Conservation (phyloP, 2,888 invertebrate species). For the Leptodirus hochenwartii region DNA sequence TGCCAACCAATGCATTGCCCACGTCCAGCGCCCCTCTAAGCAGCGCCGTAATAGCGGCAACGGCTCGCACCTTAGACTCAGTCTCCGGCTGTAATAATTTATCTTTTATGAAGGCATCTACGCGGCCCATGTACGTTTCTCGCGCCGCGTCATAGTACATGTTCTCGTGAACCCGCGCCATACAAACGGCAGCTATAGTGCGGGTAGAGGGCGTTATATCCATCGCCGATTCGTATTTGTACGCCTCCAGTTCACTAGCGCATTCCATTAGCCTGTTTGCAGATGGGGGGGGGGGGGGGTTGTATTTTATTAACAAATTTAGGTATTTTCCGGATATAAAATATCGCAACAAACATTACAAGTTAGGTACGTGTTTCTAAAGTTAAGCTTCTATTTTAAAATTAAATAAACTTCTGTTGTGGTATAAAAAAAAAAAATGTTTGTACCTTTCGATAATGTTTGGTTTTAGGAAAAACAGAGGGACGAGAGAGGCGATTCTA, state of each 20-base stretch:
- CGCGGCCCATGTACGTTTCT: slow-evolving; percentile 51
- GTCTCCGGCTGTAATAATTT: slow-evolving; percentile 71
- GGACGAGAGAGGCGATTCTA: no score
- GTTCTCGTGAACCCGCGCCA: slow-evolving; percentile 84
- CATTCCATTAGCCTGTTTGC: slow-evolving; percentile 63
- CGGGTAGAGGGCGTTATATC: slow-evolving; percentile 74
- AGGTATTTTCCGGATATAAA: no score
- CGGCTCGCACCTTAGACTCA: slow-evolving; percentile 68
- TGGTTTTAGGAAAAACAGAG: no score
- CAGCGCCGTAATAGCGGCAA: slow-evolving; percentile 74
- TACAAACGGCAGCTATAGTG: slow-evolving; percentile 79
- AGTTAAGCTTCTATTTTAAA: slow-evolving; percentile 1
- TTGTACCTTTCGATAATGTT: no score
- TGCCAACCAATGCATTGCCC: slow-evolving; percentile 69
- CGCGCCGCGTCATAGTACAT: slow-evolving; percentile 82
- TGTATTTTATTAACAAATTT: no score
- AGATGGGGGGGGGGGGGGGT: no score
- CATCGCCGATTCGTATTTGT: slow-evolving; percentile 81
- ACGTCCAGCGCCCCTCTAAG: slow-evolving; percentile 85
- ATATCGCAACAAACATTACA: no score
- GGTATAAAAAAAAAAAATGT: no score
- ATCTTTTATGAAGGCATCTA: slow-evolving; percentile 74
- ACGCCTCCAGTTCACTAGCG: slow-evolving; percentile 84
- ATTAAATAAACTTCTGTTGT: no score
- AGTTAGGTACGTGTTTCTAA: no score